These are phyloP conservation scores for Micronycteris hirsuta DNA, from an alignment of 2,113 vertebrate species.

Conservation along the genomic window DNA sequence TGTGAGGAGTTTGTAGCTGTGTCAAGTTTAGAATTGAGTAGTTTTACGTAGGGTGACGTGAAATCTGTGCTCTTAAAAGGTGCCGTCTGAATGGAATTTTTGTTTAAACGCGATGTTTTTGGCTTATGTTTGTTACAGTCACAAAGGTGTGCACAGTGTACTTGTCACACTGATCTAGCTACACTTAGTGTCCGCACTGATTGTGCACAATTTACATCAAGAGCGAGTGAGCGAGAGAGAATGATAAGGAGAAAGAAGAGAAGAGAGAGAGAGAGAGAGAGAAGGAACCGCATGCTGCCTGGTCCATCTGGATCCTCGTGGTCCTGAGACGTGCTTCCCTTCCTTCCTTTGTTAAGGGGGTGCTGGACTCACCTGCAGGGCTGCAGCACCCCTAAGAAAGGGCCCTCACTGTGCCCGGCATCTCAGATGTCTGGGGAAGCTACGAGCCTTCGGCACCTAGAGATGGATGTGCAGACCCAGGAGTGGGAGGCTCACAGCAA, in stretches of 20 bases:
- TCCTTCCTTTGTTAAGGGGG: neutral
- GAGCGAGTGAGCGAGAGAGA: too few relatives aligned
- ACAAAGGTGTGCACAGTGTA: neutral
- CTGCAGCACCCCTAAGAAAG: neutral
- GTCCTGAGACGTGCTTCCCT: neutral
- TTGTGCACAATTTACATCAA: too few relatives aligned
- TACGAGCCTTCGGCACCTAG: neutral
- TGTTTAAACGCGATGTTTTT: neutral
- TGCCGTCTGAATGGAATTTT: neutral
- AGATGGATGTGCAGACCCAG: neutral
- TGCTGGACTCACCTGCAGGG: accelerated
- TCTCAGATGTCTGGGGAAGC: neutral
- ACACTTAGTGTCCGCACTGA: too few relatives aligned
- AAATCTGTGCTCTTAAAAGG: neutral
- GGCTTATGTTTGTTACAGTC: neutral
- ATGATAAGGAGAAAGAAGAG: too few relatives aligned
- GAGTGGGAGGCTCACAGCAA: neutral
- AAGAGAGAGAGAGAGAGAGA: too few relatives aligned
- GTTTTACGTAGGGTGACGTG: neutral
- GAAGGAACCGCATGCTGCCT: too few relatives aligned
- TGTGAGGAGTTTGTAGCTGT: neutral
- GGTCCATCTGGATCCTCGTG: accelerated
- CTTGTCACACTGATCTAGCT: neutral
- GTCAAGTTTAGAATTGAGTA: neutral
- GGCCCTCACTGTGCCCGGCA: accelerated